A percentile compares a stretch with the other conserved stretches of the same genome.
Conservation (phyloP, 2,797 vertebrate genomes). For the Florisuga fusca region DNA sequence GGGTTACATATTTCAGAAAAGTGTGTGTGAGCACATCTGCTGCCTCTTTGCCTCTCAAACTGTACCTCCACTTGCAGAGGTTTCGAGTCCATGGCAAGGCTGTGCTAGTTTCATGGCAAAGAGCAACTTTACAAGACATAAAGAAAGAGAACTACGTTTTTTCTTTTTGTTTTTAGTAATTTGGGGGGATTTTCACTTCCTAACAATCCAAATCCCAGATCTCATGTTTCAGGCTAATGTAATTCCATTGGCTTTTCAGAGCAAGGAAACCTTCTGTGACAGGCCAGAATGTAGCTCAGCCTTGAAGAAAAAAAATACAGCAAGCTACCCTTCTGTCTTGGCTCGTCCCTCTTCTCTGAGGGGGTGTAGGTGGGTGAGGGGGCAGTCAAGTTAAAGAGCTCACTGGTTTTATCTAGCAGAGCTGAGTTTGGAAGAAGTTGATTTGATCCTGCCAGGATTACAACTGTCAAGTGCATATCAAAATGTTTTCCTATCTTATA, state of each 20-base stretch:
- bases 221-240: neutral
- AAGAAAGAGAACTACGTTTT: neutral
- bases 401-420: neutral
- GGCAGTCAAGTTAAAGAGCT: neutral
- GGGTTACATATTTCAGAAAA: neutral
- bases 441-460: slow-evolving; percentile 73
- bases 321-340: neutral
- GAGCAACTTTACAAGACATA: neutral
- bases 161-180: neutral
- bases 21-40: fast-evolving
- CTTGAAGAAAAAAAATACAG: neutral
- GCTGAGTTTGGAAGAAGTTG: slow-evolving; percentile 65
- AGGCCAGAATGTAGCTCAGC: neutral
- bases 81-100: neutral
- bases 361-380: neutral
- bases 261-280: neutral
- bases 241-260: neutral
- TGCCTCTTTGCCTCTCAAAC: fast-evolving
- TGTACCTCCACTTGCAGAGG: neutral
- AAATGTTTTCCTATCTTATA: slow-evolving; percentile 81
- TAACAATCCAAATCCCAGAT: neutral
- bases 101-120: fast-evolving
- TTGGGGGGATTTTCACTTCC: neutral
- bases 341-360: neutral
- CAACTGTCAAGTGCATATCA: slow-evolving; percentile 79